Evolutionary conservation across 2,797 vertebrate species (phyloP), one percentile per base, ranked within the genome.

Genomic region (Onychomys leucogaster): DNA sequence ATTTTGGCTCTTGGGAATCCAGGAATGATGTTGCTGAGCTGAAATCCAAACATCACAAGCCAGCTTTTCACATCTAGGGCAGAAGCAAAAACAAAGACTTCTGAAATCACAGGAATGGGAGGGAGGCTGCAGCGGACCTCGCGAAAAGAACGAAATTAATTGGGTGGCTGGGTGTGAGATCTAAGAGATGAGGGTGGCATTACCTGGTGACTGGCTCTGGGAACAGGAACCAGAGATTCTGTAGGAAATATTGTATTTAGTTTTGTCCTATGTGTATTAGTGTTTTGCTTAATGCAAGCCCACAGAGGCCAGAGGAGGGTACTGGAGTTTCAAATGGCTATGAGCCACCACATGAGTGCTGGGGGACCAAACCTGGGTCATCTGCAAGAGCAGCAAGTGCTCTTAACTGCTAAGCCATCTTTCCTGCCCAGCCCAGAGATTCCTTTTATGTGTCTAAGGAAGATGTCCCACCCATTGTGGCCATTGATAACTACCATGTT

Each of bases 21-120:
- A 37, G 99, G 99, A 98, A 99, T 99, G 97, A 99, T 99, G 99
- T 99, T 99, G 98, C 99, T 99, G 90, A 99, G 99, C 98, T 99
- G 99, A 99, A 99, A 99, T 98, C 99, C 99, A 98, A 99, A 99
- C 99, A 99, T 99, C 98, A 99, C 99, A 98, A 99, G 98, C 99
- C 99, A 99, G 98, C 99, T 99, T 98, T 99, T 99, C 98, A 99
- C 99, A 99, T 99, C 99, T 99, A 92, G 57, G 95, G 95, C 88
- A 49, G 97, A 97, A 98, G 98, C 59, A 96, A 96, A 98, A 94
- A 84, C 86, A 65, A 59, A 90, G 96, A 93, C 55, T 96, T 95
- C 69, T 98, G 98, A 98, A 94, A 93, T 61, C 65, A 78, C 16
- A 52, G 34, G 69, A 83, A 25, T 52, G 32, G 76, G 93, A 57